Evolutionary conservation across 2,113 vertebrate genomes (phyloP).

Genomic region (Paedocypris sp.): DNA sequence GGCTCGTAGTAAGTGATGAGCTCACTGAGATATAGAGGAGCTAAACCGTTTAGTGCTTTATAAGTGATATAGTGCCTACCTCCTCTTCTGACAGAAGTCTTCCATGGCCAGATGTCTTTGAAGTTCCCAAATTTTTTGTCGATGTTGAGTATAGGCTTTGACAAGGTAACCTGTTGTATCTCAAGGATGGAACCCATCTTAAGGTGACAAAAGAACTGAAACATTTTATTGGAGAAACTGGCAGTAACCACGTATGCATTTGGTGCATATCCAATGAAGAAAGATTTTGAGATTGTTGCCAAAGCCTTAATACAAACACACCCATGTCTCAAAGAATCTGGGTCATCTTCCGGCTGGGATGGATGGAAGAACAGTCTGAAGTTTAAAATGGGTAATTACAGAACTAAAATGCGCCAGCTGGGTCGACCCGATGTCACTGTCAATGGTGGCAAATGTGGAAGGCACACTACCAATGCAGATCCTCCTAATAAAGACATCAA

Average conservation of each 20-base stretch:
- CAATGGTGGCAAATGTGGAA: not conserved
- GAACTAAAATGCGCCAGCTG: not conserved
- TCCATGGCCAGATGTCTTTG: constrained; percentile 16
- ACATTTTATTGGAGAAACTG: not conserved
- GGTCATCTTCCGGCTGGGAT: not conserved
- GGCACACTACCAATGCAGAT: not conserved
- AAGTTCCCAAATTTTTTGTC: constrained; percentile 16
- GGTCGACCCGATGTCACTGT: not conserved
- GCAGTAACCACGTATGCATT: not conserved
- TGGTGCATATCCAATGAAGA: not conserved
- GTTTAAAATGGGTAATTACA: not conserved
- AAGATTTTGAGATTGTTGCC: constrained; percentile 8
- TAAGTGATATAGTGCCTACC: too few species aligned
- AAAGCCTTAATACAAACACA: constrained; percentile 7
- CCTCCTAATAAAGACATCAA: not conserved
- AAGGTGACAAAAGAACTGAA: not conserved
- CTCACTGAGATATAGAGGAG: too few species aligned
- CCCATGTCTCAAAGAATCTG: not conserved
- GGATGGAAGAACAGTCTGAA: not conserved
- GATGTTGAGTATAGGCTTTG: constrained; percentile 16
- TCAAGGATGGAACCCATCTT: constrained; percentile 4
- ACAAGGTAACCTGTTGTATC: constrained; percentile 6
- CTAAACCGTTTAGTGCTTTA: too few species aligned
- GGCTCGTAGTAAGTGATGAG: too few species aligned
- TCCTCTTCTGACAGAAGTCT: not conserved